Base-by-base conservation (phyloP, 2,888 invertebrate species). In the Drosophila melanosoma region DNA sequence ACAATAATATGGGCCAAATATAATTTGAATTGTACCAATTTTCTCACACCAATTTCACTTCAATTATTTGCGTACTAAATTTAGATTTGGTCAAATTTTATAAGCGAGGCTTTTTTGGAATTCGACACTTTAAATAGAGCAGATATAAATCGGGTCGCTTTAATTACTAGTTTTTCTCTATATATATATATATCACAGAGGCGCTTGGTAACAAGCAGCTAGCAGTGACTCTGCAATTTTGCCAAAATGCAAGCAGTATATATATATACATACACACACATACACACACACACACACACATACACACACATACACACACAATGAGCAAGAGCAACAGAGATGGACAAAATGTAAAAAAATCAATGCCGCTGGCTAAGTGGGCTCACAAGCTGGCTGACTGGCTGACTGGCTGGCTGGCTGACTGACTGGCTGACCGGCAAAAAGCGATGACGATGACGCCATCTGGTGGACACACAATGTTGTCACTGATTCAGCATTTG, bases 401-500 rank as follows among this genome's bases (percentile, higher is more conserved):
- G 26, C 33, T 15, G 15, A n/a, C 48, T 8, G 20, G 6, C 35
- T 12, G 12, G 45, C 23, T 17, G 12, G 26, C 26, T 26, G 26
- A 2, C 26, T 26, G 26, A 2, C 26, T 26, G 63, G 54, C 69
- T 11, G 8, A 29, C 62, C 63, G 62, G 71, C 71, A 54, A 69
- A 71, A 69, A n/a, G 56, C 80, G 66, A 66, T 75, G 72, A 67
- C 80, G 76, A 72, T 87, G 84, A 84, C 84, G 84, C 78, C 84
- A 84, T 84, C 81, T 84, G 86, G 74, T 70, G 79, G 67, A 61
- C 57, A 66, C 48, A 40, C 71, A 70, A 75, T 82, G 70, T 73
- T 87, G 83, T 76, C 83, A 87, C 70, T 76, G 81, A 78, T 73
- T 82, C 76, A 76, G 42, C 65, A 58, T 59, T 60, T 33, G 65